phyloP scores from a whole-genome alignment of 37 sponge, comb jelly and placozoan genomes.

The Chondrilla cf. caribensis region DNA sequence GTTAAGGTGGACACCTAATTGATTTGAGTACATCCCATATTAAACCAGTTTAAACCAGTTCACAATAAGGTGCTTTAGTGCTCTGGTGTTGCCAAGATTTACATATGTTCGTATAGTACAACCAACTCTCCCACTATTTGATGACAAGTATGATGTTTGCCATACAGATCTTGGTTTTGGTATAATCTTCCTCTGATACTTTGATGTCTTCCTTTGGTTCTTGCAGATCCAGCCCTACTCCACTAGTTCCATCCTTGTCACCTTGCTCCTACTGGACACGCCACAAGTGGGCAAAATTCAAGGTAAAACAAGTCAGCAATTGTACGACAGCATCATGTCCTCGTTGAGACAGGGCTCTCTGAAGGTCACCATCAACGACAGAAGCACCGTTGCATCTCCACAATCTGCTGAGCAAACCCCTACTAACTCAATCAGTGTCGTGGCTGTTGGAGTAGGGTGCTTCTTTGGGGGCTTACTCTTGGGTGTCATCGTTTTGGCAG shows the following conservation, averaged over 20 bases:
- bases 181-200: too few relatives aligned
- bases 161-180: too few relatives aligned
- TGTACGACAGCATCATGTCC: background rate
- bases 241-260: background rate
- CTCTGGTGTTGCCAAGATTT: too few relatives aligned
- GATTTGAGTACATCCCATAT: too few relatives aligned
- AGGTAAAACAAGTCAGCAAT: background rate
- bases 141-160: too few relatives aligned
- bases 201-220: background rate
- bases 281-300: background rate
- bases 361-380: background rate
- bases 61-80: too few relatives aligned
- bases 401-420: background rate
- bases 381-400: background rate
- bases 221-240: slow-evolving; percentile 7
- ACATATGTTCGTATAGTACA: too few relatives aligned
- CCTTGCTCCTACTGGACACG: background rate
- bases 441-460: background rate
- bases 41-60: too few relatives aligned
- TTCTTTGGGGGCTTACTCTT: background rate
- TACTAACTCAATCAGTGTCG: background rate
- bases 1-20: too few relatives aligned
- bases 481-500: background rate
- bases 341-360: background rate
- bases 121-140: too few relatives aligned